Percentiles rank a stretch among this genome's conserved stretches.
Evolutionary conservation across 2,113 vertebrate species (phyloP).

Genomic region (Oryzias woworae): DNA sequence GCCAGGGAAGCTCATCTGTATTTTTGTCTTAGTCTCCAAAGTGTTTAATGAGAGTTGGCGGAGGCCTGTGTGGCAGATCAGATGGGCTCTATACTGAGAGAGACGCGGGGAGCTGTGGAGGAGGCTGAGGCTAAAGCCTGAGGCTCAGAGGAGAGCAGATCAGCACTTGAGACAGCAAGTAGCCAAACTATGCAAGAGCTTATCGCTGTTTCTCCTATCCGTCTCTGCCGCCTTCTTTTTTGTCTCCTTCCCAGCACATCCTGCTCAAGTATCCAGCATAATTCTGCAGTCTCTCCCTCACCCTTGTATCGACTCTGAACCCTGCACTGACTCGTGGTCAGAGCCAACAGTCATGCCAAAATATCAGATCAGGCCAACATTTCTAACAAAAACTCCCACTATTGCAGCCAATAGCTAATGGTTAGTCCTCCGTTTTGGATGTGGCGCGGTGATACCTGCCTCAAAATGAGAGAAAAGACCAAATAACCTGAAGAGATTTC

Average conservation of each 20-base stretch:
- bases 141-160: conserved; percentile 62
- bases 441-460: conserved; percentile 20
- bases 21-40: conserved; percentile 64
- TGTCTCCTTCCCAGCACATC: conserved; percentile 40
- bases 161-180: conserved; percentile 57
- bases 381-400: conserved; percentile 30
- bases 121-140: conserved; percentile 61
- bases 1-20: conserved; percentile 62
- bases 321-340: conserved; percentile 37
- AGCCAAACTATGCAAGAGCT: conserved; percentile 58
- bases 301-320: conserved; percentile 41
- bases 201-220: conserved; percentile 46
- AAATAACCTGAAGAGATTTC: conserved; percentile 58
- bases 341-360: conserved; percentile 49
- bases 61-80: conserved; percentile 63
- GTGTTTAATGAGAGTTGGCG: conserved; percentile 74
- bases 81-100: conserved; percentile 69
- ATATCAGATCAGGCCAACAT: conserved; percentile 51
- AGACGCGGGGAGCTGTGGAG: conserved; percentile 61
- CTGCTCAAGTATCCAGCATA: conserved; percentile 26
- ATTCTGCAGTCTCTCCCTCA: conserved; percentile 40
- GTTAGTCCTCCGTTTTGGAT: conserved; percentile 25
- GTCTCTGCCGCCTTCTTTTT: conserved; percentile 26
- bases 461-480: conserved; percentile 32
- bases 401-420: conserved; percentile 41